phyloP scores from a whole-genome alignment of 2,113 vertebrate species.

The Lepisosteus oculatus region DNA sequence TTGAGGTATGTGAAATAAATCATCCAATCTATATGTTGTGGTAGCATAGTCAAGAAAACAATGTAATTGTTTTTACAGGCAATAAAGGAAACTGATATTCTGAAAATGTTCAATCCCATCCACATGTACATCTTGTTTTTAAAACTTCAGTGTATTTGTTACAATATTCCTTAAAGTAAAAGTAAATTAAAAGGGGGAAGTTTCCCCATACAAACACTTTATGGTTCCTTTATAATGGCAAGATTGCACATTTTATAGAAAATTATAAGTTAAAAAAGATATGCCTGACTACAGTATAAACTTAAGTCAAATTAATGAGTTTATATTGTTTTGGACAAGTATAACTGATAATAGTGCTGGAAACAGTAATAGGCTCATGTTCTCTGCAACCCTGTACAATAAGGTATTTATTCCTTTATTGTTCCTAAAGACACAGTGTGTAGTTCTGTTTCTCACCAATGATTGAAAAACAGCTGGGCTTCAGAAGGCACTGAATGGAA shows the following conservation, averaged over 20 bases:
- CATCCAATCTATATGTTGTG: no score
- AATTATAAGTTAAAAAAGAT: no score
- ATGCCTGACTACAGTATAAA: no score
- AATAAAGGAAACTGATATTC: conserved; percentile 1
- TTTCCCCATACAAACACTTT: not conserved
- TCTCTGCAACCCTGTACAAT: no score
- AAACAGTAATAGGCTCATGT: no score
- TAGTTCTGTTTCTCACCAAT: not conserved
- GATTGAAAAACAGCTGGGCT: not conserved
- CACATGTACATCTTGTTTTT: not conserved
- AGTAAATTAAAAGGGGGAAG: not conserved
- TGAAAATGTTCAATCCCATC: conserved; percentile 1
- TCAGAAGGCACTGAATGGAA: not conserved
- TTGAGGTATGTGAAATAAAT: not conserved
- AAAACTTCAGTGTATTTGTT: not conserved
- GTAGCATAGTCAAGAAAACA: no score
- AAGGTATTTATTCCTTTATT: not conserved
- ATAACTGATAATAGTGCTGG: no score
- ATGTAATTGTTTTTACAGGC: not conserved
- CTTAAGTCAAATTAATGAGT: no score
- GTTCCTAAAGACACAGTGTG: not conserved
- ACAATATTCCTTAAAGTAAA: not conserved
- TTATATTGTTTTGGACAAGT: no score
- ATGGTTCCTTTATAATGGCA: no score
- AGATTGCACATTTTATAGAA: no score